Conservation (phyloP, 1,140 invertebrate species). For the Zaprionus lachaisei region DNA sequence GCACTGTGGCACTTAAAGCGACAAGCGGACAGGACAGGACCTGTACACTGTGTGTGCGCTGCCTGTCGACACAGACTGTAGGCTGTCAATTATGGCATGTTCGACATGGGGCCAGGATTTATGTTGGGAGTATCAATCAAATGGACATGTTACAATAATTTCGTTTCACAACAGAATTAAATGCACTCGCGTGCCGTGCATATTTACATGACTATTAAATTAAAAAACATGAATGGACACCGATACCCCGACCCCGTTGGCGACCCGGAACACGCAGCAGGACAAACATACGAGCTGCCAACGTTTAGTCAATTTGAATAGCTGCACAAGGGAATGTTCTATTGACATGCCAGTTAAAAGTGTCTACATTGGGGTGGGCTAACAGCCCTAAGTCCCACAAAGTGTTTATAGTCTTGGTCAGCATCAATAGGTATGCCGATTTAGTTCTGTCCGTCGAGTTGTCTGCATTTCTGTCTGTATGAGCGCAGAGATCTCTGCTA, state of each 20-base stretch:
- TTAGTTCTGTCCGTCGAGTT: not conserved
- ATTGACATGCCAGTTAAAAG: slow-evolving; percentile 53
- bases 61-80: slow-evolving; percentile 29
- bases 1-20: slow-evolving; percentile 60
- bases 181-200: slow-evolving; percentile 68
- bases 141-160: slow-evolving; percentile 77
- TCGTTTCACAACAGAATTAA: slow-evolving; percentile 73
- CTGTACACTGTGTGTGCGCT: slow-evolving; percentile 34
- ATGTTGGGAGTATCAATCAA: slow-evolving; percentile 68
- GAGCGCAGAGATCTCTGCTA: not conserved
- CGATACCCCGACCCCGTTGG: not conserved
- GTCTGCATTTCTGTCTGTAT: not conserved
- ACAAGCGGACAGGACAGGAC: slow-evolving; percentile 61
- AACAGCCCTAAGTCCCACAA: no score
- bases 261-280: slow-evolving; percentile 5
- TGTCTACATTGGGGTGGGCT: not conserved
- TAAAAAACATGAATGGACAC: slow-evolving; percentile 75
- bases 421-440: not conserved
- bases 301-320: slow-evolving; percentile 70
- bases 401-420: no score
- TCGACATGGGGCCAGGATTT: slow-evolving; percentile 57
- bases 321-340: slow-evolving; percentile 58
- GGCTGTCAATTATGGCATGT: slow-evolving; percentile 76
- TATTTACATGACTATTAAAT: slow-evolving; percentile 82
- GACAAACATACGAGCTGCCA: slow-evolving; percentile 35